Conservation (phyloP, 92 coral and sea anemone genomes). For the Porites cylindrica region DNA sequence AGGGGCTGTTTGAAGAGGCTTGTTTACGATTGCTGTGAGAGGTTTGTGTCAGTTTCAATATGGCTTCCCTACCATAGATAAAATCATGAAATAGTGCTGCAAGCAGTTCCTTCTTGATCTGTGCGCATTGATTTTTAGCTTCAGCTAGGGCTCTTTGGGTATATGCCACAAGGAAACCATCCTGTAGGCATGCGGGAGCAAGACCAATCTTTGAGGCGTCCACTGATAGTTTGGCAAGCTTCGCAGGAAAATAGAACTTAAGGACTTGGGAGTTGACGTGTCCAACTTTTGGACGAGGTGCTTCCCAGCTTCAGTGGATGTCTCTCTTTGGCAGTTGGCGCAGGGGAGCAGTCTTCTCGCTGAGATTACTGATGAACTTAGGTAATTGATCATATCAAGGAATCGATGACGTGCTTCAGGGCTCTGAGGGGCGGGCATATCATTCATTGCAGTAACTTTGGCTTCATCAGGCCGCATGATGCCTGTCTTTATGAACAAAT, state of each 20-base stretch:
- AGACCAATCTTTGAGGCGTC: slow-evolving; percentile 50
- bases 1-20: slow-evolving; percentile 39
- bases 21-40: slow-evolving; percentile 47
- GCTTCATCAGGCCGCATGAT: neutral
- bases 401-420: slow-evolving; percentile 48
- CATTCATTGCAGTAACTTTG: slow-evolving; percentile 39
- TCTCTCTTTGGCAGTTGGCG: slow-evolving; percentile 8
- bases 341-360: slow-evolving; percentile 27
- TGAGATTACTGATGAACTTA: slow-evolving; percentile 31
- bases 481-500: slow-evolving; percentile 44
- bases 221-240: slow-evolving; percentile 32
- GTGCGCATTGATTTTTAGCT: slow-evolving; percentile 43
- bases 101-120: slow-evolving; percentile 54
- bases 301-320: slow-evolving; percentile 24
- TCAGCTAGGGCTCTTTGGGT: slow-evolving; percentile 49
- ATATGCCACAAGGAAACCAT: slow-evolving; percentile 31
- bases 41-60: slow-evolving; percentile 64
- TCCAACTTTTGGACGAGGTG: slow-evolving; percentile 31
- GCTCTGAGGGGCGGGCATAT: slow-evolving; percentile 45
- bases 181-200: slow-evolving; percentile 41
- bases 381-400: slow-evolving; percentile 50
- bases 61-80: slow-evolving; percentile 36
- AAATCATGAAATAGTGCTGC: slow-evolving; percentile 33
- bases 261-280: slow-evolving; percentile 45
- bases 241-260: slow-evolving; percentile 35